A percentile compares a stretch with the other conserved stretches of the same genome.
phyloP scores from a whole-genome alignment of 2,888 invertebrate genomes.

The Tubulanus polymorphus region DNA sequence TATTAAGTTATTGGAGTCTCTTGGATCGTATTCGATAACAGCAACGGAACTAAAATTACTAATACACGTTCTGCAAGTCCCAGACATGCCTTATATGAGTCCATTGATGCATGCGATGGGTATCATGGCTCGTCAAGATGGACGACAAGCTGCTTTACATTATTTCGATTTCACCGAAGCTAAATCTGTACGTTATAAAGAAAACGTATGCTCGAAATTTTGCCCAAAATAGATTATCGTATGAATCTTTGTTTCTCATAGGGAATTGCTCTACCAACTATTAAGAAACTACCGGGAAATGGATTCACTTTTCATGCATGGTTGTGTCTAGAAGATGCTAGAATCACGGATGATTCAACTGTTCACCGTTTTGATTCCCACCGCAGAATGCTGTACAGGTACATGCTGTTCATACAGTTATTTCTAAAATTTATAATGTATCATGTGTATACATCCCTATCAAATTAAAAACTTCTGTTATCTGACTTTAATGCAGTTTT shows the following conservation, averaged over 20 bases:
- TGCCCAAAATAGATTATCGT: not conserved
- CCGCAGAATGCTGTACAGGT: conserved; percentile 59
- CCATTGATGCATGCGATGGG: conserved; percentile 53
- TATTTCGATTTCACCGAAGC: conserved; percentile 58
- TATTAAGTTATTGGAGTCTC: conserved; percentile 59
- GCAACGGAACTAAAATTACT: conserved; percentile 61
- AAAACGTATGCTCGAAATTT: not conserved
- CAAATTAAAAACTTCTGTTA: too few species aligned
- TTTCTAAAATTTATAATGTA: too few species aligned
- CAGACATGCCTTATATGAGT: conserved; percentile 46
- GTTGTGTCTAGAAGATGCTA: conserved; percentile 55
- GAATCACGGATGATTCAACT: conserved; percentile 16
- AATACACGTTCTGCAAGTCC: conserved; percentile 53
- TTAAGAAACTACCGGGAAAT: conserved; percentile 59
- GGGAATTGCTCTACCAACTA: conserved; percentile 60
- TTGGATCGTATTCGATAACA: conserved; percentile 60
- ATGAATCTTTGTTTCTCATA: conserved; percentile 18
- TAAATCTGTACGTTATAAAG: conserved; percentile 8
- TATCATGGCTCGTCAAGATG: conserved; percentile 51
- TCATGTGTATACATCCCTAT: too few species aligned
- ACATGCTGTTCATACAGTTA: too few species aligned
- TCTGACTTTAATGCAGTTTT: conserved; percentile 53
- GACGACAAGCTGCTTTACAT: conserved; percentile 54
- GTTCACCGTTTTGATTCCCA: conserved; percentile 15
- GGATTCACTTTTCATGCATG: conserved; percentile 63